Base-by-base conservation (phyloP, 2,888 invertebrate genomes). In the Agrotis segetum region DNA sequence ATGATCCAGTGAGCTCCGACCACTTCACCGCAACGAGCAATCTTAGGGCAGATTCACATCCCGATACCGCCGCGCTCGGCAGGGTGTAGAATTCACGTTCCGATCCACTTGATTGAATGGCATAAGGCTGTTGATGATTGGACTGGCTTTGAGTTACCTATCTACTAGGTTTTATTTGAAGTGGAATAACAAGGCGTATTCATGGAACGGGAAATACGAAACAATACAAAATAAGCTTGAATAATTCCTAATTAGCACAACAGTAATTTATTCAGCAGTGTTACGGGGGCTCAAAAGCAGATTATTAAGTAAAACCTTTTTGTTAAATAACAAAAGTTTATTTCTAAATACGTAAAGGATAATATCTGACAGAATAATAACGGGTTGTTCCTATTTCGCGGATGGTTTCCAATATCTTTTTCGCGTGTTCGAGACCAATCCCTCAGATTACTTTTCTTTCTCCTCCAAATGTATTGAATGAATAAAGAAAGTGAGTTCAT, bases 341-440 rank as follows among this genome's bases (percentile, higher is more conserved):
- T 87, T 85, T 85, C 83, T 86, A 87, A 88, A 87, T 85, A 83
- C 85, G 85, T 85, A 79, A 83, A 78, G 85, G 86, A 89, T 91
- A 88, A 90, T 92, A 88, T 89, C 84, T 87, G 87, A 87, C 86
- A 82, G 86, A 86, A 91, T 89, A 89, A 89, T 90, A 88, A 87
- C 86, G 86, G 88, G 86, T 88, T 88, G 88, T 90, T 90, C 87
- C 87, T 90, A 90, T 90, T 91, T 89, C 84, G 85, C 88, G 88
- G 90, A 90, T 90, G 90, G 90, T 87, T 91, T 89, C 88, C 92
- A 92, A 93, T 93, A 92, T 92, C 88, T 91, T 89, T 90, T 88
- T 93, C 91, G 92, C 93, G 92, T 93, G 93, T 92, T 91, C 88
- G 85, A 87, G 82, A 88, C 87, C 91, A 91, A 92, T 93, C 90